Conservation (phyloP, 2,888 invertebrate genomes). For the Liopterus haemorrhoidalis region DNA sequence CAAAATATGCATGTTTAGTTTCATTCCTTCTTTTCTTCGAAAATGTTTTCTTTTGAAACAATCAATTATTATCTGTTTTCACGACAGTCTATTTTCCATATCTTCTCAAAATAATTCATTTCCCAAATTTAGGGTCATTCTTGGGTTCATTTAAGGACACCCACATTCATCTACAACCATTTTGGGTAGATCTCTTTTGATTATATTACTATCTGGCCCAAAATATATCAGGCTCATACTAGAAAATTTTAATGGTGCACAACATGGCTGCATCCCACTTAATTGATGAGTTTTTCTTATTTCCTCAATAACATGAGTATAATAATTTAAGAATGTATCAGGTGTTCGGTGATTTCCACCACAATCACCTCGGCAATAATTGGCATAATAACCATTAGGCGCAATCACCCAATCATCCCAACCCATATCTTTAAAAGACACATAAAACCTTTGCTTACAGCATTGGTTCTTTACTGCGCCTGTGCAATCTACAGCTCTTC, state of each 20-base stretch:
- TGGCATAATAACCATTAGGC: slow-evolving; percentile 85
- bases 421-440: slow-evolving; percentile 82
- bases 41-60: too few relatives aligned
- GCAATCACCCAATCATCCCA: slow-evolving; percentile 96
- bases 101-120: too few relatives aligned
- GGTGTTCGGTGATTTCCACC: slow-evolving; percentile 70
- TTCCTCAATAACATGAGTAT: slow-evolving; percentile 87
- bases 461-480: slow-evolving; percentile 67
- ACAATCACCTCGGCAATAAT: slow-evolving; percentile 89
- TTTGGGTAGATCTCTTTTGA: slow-evolving; percentile 89
- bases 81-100: too few relatives aligned
- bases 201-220: slow-evolving; percentile 82
- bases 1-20: too few relatives aligned
- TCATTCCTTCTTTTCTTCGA: too few relatives aligned
- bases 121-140: too few relatives aligned
- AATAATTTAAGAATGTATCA: slow-evolving; percentile 78
- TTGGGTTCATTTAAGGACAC: slow-evolving; percentile 75
- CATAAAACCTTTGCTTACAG: slow-evolving; percentile 85
- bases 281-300: slow-evolving; percentile 69
- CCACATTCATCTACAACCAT: slow-evolving; percentile 96
- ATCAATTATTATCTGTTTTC: too few relatives aligned
- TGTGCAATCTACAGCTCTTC: slow-evolving; percentile 79
- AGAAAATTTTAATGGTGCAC: slow-evolving; percentile 86
- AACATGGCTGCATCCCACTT: slow-evolving; percentile 82
- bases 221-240: slow-evolving; percentile 90